Evolutionary conservation across 2,113 vertebrate species (phyloP).

Genomic region (Amphilophus citrinellus): DNA sequence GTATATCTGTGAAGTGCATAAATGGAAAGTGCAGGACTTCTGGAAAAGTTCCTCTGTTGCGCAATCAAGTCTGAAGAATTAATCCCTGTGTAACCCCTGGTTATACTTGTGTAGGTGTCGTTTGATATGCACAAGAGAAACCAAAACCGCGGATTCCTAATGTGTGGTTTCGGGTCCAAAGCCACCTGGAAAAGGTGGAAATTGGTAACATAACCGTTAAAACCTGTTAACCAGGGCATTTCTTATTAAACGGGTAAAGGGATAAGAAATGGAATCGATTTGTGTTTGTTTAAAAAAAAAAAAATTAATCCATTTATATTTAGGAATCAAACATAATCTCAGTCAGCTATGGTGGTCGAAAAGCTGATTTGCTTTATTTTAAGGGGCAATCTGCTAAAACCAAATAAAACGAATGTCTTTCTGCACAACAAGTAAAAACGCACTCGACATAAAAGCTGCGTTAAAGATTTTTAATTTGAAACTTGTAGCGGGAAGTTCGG

Average conservation of each 20-base stretch:
- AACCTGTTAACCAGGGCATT: not conserved
- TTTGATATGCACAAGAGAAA: not conserved
- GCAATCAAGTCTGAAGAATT: not conserved
- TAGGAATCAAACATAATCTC: not conserved
- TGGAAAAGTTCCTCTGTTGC: not conserved
- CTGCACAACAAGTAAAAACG: not conserved
- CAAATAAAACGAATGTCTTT: not conserved
- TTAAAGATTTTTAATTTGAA: slow-evolving; percentile 31
- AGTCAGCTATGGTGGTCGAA: not conserved
- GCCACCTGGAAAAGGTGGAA: not conserved
- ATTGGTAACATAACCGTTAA: not conserved
- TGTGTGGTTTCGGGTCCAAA: not conserved
- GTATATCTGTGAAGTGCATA: not conserved
- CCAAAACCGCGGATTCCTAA: not conserved
- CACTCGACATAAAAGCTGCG: not conserved
- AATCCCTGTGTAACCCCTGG: not conserved
- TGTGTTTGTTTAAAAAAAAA: not conserved
- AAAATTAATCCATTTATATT: not conserved
- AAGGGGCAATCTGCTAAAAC: not conserved
- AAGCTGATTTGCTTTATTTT: not conserved
- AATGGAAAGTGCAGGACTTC: not conserved
- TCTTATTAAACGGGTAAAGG: not conserved
- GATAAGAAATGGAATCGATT: not conserved
- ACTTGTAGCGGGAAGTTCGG: not conserved
- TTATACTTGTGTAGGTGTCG: not conserved